Base-by-base conservation (phyloP, 2,888 invertebrate genomes). In the Latrodectus hesperus region DNA sequence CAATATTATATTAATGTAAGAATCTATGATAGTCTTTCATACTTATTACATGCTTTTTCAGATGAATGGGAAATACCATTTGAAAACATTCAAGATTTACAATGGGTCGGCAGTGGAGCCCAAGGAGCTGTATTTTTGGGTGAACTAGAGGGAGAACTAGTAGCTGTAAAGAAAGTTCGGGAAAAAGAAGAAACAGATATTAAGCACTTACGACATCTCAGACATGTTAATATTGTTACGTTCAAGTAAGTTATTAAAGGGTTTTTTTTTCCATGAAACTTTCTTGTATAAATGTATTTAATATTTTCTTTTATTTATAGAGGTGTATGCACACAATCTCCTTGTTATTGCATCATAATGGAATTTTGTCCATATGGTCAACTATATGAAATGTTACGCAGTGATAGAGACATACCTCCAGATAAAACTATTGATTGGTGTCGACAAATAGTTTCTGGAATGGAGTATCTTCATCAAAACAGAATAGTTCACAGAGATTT, bases 401-500 rank as follows among this genome's bases (percentile, higher is more conserved):
- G 96, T 90, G 96, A 97, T 55, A 95, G 96, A 91, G 94, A 95
- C 90, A 95, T 98, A 90, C 95, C 96, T 76, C 97, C 98, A n/a
- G 94, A 94, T 76, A 95, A 97, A 91, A 95, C 98, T 84, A 95
- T 98, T 64, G 95, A 96, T 89, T 99, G 99, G 98, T 95, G 97
- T 70, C 96, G 96, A 92, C 98, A 99, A 93, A 98, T 99, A 85
- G 98, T 99, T 53, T 94, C 95, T 87, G 99, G 99, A 81, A 99
- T 99, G 99, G 95, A 96, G 91, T 99, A 99, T 93, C 94, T 99
- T 84, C 99, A 99, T 92, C 94, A 95, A 73, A 96, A 98, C 92
- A 98, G 98, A 93, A 99, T 99, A 91, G 98, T 99, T 91, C 99
- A 99, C 92, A 94, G 99, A 89, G 99, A 99, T 94, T 94, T 99